These are phyloP conservation scores for Dromaius novaehollandiae DNA, from an alignment of 2,113 vertebrate genomes.

Conservation along the genomic window DNA sequence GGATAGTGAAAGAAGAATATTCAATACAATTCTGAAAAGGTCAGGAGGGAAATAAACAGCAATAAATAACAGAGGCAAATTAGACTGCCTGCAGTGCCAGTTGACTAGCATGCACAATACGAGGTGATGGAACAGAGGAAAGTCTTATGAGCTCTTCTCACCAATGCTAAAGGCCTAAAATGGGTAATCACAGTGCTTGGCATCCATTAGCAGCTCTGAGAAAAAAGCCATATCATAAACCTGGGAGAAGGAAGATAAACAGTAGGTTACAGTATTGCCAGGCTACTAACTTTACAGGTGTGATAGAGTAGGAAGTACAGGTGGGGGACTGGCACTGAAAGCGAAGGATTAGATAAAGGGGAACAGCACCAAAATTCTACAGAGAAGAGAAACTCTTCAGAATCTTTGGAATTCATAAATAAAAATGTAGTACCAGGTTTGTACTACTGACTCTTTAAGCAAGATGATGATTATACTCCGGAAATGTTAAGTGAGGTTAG, in stretches of 20 bases:
- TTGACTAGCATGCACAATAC: not conserved
- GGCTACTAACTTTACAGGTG: not conserved
- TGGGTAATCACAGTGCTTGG: not conserved
- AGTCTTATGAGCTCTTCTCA: not conserved
- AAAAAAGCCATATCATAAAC: not conserved
- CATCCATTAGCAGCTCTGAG: not conserved
- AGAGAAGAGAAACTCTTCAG: not conserved
- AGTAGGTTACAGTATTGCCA: not conserved
- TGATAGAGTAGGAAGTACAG: not conserved
- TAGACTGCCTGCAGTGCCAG: not conserved
- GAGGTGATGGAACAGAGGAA: not conserved
- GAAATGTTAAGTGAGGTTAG: not conserved
- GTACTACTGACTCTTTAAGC: not conserved
- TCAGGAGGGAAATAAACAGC: not conserved
- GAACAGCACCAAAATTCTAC: not conserved
- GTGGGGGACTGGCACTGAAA: not conserved
- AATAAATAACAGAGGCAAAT: not conserved
- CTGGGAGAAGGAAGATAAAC: not conserved
- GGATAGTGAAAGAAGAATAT: not conserved
- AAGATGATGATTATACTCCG: not conserved
- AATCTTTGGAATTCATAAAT: not conserved
- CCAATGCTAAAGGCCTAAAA: not conserved
- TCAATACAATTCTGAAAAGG: not conserved
- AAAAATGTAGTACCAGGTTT: not conserved
- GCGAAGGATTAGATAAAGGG: not conserved